phyloP scores from a whole-genome alignment of 2,888 invertebrate genomes.

The Subacronicta megacephala region DNA sequence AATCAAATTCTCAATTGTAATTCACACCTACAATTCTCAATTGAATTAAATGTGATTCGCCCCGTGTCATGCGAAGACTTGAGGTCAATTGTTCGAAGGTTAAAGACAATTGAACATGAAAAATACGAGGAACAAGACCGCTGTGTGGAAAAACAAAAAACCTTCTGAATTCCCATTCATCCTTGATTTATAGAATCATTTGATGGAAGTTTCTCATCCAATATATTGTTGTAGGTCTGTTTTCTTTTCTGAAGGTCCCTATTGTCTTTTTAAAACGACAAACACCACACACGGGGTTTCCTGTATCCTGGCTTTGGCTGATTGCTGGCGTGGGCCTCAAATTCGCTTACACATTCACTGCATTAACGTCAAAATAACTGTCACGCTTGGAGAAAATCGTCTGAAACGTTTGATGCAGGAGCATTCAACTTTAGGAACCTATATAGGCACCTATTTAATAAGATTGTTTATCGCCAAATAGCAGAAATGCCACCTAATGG shows the following conservation, averaged over 20 bases:
- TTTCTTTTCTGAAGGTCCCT: too few species aligned
- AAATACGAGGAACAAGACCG: conserved; percentile 27
- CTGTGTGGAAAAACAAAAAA: conserved; percentile 14
- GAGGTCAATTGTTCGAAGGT: conserved; percentile 48
- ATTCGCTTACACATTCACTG: conserved; percentile 1
- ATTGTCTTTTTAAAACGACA: too few species aligned
- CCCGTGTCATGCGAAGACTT: background rate
- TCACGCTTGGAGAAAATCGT: too few species aligned
- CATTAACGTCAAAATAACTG: too few species aligned
- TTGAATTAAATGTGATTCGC: conserved; percentile 26
- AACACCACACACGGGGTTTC: too few species aligned
- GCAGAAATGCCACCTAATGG: too few species aligned
- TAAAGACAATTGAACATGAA: conserved; percentile 23
- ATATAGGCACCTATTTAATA: too few species aligned
- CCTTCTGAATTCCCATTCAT: conserved; percentile 23
- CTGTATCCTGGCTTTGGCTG: background rate
- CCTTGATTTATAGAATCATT: background rate
- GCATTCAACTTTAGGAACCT: too few species aligned
- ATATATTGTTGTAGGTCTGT: conserved; percentile 15
- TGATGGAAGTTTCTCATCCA: too few species aligned
- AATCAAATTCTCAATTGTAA: background rate
- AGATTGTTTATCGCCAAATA: too few species aligned
- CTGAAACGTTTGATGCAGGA: too few species aligned
- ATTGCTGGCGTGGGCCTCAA: background rate
- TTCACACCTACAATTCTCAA: conserved; percentile 14